Base-by-base conservation (phyloP, 1,140 invertebrate species). In the Cydia amplana region DNA sequence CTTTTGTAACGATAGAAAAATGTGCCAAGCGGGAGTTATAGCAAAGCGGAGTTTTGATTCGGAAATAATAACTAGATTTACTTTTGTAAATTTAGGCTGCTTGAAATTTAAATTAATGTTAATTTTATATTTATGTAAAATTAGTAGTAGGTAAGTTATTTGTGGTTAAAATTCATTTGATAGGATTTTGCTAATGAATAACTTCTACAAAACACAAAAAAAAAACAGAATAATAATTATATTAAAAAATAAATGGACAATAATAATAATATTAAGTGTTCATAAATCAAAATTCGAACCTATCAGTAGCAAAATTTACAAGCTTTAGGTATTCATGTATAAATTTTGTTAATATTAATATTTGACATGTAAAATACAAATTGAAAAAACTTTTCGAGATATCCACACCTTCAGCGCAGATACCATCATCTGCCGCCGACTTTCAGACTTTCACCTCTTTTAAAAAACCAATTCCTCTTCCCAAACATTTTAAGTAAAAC, bases 391-490 rank as follows among this genome's bases (percentile, higher is more conserved):
- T 60, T 60, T 10, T 10, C 1, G 46, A 1, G 16, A 18, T 16
- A n/a, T 18, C 16, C n/a, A 23, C 3, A 23, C 18, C 20, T 23
- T 10, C 5, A 60, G 14, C 14, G 43, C 20, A 23, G 18, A 23
- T 60, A 23, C 7, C 12, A 14, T 18, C 12, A 14, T 16, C 43
- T 40, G 32, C 32, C 3, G 32, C 32, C 28, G 28, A 28, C 28
- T 36, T 36, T 14, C 43, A 18, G 20, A 55, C 49, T 55, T 73
- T 73, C 72, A 73, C 49, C 72, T 51, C 32, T 73, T 73, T 43
- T 25, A 5, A 73, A 73, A 73, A 49, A 72, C 36, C 70, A 43
- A 72, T 72, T 72, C 10, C 67, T 40, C 14, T 10, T 9, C 32
- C 43, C 43, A 46, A 46, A 46, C 43, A 46, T 12, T 46, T 46